Evolutionary conservation across 2,113 vertebrate genomes (phyloP), one percentile per base, ranked within the genome.

Genomic region (Microcebus tavaratra): DNA sequence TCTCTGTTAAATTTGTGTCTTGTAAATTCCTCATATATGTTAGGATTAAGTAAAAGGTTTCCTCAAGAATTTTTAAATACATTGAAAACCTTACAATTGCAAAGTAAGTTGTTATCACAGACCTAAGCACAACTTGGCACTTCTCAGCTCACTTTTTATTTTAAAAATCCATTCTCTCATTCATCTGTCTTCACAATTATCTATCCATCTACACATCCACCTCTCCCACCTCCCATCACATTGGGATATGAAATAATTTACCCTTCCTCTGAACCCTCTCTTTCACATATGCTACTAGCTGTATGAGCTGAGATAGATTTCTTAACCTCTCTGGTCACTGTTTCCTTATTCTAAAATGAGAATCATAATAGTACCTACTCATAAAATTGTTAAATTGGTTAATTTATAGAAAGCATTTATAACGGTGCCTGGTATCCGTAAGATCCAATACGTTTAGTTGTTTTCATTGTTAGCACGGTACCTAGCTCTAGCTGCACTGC

Each of bases 51-150:
- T 59, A 59, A 20, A 61, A 53, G 11, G 21, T 11, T 81, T 88
- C n/a, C 50, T 97, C 2, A 79, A 82, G 48, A 94, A 81, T 93
- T 78, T 82, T 82, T 68, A n/a, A 94, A 76, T 83, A 61, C 79
- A 73, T 34, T n/a, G 70, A 79, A 97, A 92, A 75, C 31, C n/a
- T 25, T 79, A 23, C 20, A 63, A 7, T 63, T 75, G 61, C 29
- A 50, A 50, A 67, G 39, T 48, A 63, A 82, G 21, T 55, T 57
- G 68, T 86, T 80, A 21, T 23, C 27, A 75, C 21, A 90, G 20
- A 57, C 25, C 14, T 57, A 23, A 91, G 9, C 57, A 90, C 12
- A 63, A 1, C 36, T 83, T 68, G 80, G 23, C 1, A 48, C 39
- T 96, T 87, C 31, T 25, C 21, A 42, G 10, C 63, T 94, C 83